Evolutionary conservation across 2,113 vertebrate genomes (phyloP).

Genomic region (Solea senegalensis): DNA sequence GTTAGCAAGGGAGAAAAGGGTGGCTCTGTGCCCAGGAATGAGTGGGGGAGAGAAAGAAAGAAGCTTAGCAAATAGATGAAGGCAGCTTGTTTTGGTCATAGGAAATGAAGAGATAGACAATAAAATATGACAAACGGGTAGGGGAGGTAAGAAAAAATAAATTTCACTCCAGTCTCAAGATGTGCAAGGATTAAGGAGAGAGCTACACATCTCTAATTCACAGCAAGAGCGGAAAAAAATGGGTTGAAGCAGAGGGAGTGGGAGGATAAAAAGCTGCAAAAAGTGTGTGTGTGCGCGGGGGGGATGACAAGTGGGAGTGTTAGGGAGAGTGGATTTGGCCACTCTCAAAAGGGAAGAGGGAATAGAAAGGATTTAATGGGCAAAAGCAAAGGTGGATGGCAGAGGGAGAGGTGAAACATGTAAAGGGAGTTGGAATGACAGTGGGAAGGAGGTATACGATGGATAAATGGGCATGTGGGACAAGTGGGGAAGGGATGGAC

Average conservation of each 20-base stretch:
- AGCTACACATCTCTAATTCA: slow-evolving; percentile 13
- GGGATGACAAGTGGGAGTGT: slow-evolving; percentile 57
- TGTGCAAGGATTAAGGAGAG: slow-evolving; percentile 7
- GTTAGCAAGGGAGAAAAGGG: slow-evolving; percentile 59
- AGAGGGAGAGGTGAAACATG: background rate
- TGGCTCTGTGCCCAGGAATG: slow-evolving; percentile 60
- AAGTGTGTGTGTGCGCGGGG: slow-evolving; percentile 26
- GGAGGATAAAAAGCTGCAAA: slow-evolving; percentile 62
- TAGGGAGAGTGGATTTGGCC: slow-evolving; percentile 65
- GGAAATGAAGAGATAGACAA: slow-evolving; percentile 11
- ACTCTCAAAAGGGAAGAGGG: slow-evolving; percentile 47
- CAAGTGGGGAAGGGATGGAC: slow-evolving; percentile 12
- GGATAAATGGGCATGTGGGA: slow-evolving; percentile 29
- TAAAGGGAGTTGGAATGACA: slow-evolving; percentile 5
- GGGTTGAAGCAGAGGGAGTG: slow-evolving; percentile 45
- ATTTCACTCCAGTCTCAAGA: slow-evolving; percentile 10
- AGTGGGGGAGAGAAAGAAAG: slow-evolving; percentile 28
- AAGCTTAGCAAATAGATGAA: background rate
- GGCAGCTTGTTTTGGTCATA: slow-evolving; percentile 19
- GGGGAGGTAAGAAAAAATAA: slow-evolving; percentile 26
- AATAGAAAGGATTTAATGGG: slow-evolving; percentile 36
- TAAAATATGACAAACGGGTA: slow-evolving; percentile 21
- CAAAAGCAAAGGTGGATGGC: slow-evolving; percentile 13
- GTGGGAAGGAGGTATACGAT: slow-evolving; percentile 14
- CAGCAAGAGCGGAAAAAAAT: slow-evolving; percentile 20